A percentile compares a stretch with the other conserved stretches of the same genome.
These are phyloP conservation scores for Serranochromis macrocephalus DNA, from an alignment of 2,113 vertebrate species.

Conservation along the genomic window DNA sequence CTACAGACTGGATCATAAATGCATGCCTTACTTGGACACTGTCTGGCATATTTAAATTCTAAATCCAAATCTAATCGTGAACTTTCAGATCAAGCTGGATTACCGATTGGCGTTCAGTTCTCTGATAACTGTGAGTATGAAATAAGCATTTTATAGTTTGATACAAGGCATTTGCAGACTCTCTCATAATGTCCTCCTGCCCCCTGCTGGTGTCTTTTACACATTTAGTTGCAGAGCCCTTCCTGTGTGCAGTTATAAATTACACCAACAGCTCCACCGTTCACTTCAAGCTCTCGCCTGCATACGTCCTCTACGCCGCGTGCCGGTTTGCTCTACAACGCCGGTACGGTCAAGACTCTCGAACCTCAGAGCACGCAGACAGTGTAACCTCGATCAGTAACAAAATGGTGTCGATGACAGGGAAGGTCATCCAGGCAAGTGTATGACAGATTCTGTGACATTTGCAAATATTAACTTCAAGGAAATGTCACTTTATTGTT, in stretches of 20 bases:
- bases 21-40: neutral
- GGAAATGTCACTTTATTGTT: neutral
- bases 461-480: neutral
- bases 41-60: neutral
- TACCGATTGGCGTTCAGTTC: constrained; percentile 54
- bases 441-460: neutral
- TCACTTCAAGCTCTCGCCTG: constrained; percentile 89
- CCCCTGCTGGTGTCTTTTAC: constrained; percentile 19
- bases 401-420: constrained; percentile 88
- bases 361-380: constrained; percentile 66
- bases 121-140: constrained; percentile 80
- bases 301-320: constrained; percentile 81
- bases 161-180: neutral
- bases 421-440: constrained; percentile 87
- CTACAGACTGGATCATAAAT: neutral
- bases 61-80: neutral
- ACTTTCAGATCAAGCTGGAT: neutral
- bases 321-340: constrained; percentile 79
- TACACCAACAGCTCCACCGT: constrained; percentile 90
- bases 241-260: constrained; percentile 87
- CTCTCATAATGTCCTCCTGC: constrained; percentile 12
- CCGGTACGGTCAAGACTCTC: constrained; percentile 67
- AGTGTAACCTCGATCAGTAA: constrained; percentile 73
- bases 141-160: neutral
- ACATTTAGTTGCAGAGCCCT: constrained; percentile 81